Conservation (phyloP, 2,113 vertebrate species). For the Tragelaphus buxtoni region DNA sequence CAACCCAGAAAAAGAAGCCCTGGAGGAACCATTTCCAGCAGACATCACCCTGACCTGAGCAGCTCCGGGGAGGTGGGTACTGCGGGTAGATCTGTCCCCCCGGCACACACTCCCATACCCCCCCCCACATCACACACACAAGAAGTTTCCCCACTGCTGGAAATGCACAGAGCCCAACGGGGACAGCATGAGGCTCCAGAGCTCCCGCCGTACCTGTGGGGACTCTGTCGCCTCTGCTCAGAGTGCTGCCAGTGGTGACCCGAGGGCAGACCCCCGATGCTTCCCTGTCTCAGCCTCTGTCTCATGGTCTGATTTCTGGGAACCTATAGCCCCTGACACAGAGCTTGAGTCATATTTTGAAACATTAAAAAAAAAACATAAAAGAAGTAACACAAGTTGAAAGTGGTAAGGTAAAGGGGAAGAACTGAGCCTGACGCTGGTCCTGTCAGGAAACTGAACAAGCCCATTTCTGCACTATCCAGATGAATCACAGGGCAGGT, state of each 20-base stretch:
- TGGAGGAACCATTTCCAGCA: background rate
- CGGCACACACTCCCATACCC: background rate
- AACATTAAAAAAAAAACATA: background rate
- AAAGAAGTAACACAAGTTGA: background rate
- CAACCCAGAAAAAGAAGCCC: background rate
- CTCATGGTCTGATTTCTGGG: background rate
- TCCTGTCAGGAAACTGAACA: background rate
- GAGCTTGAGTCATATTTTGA: background rate
- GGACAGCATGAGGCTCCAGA: background rate
- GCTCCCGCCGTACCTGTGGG: fast-evolving
- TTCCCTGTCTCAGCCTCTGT: background rate
- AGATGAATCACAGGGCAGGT: no score
- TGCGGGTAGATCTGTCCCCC: background rate
- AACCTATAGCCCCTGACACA: background rate
- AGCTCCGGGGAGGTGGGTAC: no score
- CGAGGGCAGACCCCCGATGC: fast-evolving
- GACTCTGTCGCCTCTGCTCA: background rate
- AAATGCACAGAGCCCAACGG: background rate
- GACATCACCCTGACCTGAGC: background rate
- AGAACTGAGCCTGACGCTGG: background rate
- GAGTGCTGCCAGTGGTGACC: background rate
- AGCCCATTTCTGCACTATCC: background rate
- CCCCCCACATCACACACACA: background rate
- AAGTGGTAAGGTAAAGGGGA: background rate
- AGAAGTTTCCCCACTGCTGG: background rate